Percentiles rank a stretch among this genome's conserved stretches.
Conservation (phyloP, 2,888 invertebrate species). For the Pardosa pseudoannulata region DNA sequence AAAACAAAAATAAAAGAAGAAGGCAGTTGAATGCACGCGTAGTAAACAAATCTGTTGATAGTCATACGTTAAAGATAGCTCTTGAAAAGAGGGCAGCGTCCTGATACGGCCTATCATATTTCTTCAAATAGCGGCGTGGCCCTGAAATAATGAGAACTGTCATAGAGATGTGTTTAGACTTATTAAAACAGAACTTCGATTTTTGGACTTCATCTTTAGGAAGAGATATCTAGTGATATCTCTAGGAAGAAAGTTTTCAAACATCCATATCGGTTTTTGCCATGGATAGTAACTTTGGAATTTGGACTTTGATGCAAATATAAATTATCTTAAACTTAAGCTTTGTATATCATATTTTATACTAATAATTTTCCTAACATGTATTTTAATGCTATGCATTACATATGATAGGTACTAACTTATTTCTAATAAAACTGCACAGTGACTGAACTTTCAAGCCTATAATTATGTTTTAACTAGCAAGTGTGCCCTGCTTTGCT, state of each 20-base stretch:
- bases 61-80: background rate
- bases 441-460: no score
- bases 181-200: background rate
- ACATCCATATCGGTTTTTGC: background rate
- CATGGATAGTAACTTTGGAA: background rate
- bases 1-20: no score
- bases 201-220: slow-evolving; percentile 5
- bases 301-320: no score
- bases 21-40: background rate
- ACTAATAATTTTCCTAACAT: no score
- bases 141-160: background rate
- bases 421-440: no score
- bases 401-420: no score
- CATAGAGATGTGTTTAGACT: background rate
- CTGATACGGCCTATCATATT: slow-evolving; percentile 9
- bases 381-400: no score
- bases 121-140: background rate
- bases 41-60: background rate
- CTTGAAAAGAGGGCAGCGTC: slow-evolving; percentile 15
- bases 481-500: no score
- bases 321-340: no score
- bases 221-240: no score
- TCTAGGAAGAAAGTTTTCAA: background rate
- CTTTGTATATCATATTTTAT: no score
- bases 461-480: no score